phyloP scores from a whole-genome alignment of 1,140 invertebrate genomes.

The Drosophila sechellia region DNA sequence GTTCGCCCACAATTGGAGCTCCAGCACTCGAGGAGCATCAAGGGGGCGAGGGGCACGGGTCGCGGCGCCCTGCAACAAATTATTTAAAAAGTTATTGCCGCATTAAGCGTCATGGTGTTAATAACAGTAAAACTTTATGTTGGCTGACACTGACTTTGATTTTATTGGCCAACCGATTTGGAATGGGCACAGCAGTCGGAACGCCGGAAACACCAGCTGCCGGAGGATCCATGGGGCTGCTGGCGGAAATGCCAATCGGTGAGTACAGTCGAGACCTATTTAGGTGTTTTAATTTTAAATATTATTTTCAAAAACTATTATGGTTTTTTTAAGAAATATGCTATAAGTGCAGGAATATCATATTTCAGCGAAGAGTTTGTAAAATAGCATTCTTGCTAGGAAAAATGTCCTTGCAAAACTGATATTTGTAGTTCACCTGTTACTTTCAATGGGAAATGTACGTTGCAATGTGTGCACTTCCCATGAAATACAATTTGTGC shows the following conservation, averaged over 20 bases:
- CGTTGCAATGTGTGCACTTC: too few species aligned
- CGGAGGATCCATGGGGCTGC: constrained; percentile 11
- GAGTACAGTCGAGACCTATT: constrained; percentile 31
- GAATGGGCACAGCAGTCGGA: constrained; percentile 13
- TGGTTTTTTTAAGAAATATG: too few species aligned
- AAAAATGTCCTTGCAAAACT: too few species aligned
- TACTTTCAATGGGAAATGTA: too few species aligned
- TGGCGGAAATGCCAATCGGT: constrained; percentile 68
- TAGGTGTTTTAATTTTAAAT: too few species aligned
- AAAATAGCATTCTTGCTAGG: too few species aligned
- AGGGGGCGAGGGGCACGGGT: constrained; percentile 19
- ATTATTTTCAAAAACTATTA: too few species aligned
- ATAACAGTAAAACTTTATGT: constrained; percentile 83
- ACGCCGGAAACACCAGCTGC: constrained; percentile 17
- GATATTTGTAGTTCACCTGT: too few species aligned
- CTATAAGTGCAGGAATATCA: too few species aligned
- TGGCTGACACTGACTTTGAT: constrained; percentile 81
- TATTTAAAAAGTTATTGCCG: constrained; percentile 80
- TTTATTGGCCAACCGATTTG: constrained; percentile 60
- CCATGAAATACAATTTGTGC: too few species aligned
- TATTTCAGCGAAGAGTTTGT: too few species aligned
- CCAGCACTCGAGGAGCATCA: background rate
- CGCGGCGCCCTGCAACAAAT: constrained; percentile 72
- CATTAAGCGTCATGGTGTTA: constrained; percentile 76
- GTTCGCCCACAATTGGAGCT: constrained; percentile 9